Base-by-base conservation (phyloP, 2,888 invertebrate genomes). In the Silvanus unidentatus region DNA sequence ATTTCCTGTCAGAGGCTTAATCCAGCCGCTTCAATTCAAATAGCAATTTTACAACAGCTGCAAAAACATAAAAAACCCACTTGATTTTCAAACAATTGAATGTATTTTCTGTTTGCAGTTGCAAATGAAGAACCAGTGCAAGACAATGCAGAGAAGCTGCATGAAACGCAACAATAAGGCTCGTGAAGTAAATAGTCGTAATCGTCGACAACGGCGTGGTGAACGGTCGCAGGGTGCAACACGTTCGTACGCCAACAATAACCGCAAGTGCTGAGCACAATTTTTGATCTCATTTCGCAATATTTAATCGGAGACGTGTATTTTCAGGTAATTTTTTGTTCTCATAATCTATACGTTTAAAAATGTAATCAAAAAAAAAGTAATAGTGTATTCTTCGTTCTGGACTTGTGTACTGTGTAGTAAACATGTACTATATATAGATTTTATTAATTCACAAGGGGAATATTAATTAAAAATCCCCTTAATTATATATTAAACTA, bases 111-210 rank as follows among this genome's bases (percentile, higher is more conserved):
- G n/a, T n/a, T n/a, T 67, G 16, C 57, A 74, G 74, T 63, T 71
- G 54, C 70, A 72, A 60, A 63, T 70, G 53, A 68, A 71, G 52
- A 69, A 69, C 55, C 65, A 70, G 38, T 67, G 64, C 50, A 68
- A 70, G 51, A 55, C 63, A 40, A 57, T 73, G 53, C 69, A 70
- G 49, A 70, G 71, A 41, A 65, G 67, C 47, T 67, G 65, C 58
- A 60, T 75, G 56, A 70, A 72, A 53, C 73, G 75, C 58, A 70
- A 63, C 58, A 75, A 75, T 65, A 75, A 75, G 71, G 74, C 73
- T 70, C 74, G 74, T 69, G 75, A 75, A 68, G 71, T 72, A 57
- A 72, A 73, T 59, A 63, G 69, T 54, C 67, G 71, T 50, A 73
- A 74, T 60, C 70, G 67, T 54, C 69, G 70, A 51, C 69, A 70